Conservation (phyloP, 2,113 vertebrate species). For the Actenoides lindsayi region DNA sequence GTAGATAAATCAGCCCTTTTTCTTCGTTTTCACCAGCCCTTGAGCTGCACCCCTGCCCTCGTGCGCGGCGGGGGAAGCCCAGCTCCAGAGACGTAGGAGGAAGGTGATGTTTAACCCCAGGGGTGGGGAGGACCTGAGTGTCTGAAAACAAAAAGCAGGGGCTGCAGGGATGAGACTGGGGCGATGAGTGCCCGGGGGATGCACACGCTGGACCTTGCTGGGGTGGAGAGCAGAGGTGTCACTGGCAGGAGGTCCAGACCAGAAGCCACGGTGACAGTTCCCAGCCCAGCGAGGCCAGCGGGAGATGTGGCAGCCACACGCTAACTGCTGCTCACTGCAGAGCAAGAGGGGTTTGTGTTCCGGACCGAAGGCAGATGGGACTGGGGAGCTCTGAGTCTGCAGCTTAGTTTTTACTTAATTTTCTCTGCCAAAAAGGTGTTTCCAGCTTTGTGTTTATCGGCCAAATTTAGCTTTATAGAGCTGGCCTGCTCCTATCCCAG, state of each 20-base stretch:
- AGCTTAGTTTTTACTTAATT: background rate
- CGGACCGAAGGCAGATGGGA: background rate
- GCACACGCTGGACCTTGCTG: background rate
- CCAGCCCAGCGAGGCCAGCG: background rate
- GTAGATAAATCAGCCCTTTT: background rate
- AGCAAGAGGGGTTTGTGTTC: background rate
- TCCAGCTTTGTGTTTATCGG: background rate
- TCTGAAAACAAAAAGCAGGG: background rate
- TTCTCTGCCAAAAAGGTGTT: background rate
- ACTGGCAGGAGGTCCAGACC: background rate
- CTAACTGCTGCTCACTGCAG: background rate
- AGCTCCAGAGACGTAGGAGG: accelerated
- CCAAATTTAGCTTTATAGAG: background rate
- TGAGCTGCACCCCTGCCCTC: background rate
- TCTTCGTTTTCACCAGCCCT: background rate
- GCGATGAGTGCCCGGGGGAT: accelerated
- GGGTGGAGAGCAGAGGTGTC: background rate
- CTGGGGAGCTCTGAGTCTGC: background rate
- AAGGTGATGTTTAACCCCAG: background rate
- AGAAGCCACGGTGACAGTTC: background rate
- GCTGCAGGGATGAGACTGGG: background rate
- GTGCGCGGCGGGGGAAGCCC: background rate
- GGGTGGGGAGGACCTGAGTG: background rate
- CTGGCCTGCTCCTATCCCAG: background rate
- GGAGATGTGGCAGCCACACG: background rate